These are phyloP conservation scores for Salvelinus fontinalis DNA, from an alignment of 2,113 vertebrate genomes.

Conservation along the genomic window DNA sequence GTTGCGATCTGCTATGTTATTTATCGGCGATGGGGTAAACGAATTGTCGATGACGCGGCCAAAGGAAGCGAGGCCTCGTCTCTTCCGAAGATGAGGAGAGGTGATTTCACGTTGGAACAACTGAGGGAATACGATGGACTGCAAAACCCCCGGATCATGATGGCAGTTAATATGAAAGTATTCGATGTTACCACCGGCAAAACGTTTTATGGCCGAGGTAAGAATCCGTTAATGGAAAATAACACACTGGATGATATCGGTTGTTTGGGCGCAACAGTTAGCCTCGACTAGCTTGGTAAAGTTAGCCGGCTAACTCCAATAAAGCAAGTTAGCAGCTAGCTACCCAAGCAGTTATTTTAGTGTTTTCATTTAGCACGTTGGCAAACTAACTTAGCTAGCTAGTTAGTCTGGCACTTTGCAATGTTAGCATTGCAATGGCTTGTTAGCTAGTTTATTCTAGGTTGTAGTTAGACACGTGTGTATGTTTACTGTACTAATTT, in stretches of 20 bases:
- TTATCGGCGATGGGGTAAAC: slow-evolving; percentile 85
- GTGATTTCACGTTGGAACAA: slow-evolving; percentile 94
- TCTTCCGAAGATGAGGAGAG: slow-evolving; percentile 94
- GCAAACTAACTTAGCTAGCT: not conserved
- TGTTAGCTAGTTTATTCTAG: too few species aligned
- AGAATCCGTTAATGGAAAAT: slow-evolving; percentile 28
- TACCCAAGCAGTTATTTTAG: too few species aligned
- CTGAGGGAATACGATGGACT: slow-evolving; percentile 91
- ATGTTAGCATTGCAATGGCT: too few species aligned
- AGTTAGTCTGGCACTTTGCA: not conserved
- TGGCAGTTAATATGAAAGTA: slow-evolving; percentile 96
- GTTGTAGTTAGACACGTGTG: too few species aligned
- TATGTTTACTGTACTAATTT: not conserved
- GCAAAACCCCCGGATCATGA: slow-evolving; percentile 87
- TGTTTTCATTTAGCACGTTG: too few species aligned
- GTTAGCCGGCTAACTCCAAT: not conserved
- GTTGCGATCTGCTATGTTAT: slow-evolving; percentile 78
- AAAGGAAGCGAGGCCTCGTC: slow-evolving; percentile 80
- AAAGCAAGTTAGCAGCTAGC: too few species aligned
- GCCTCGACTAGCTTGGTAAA: not conserved
- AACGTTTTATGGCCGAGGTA: slow-evolving; percentile 97
- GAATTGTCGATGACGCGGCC: slow-evolving; percentile 73
- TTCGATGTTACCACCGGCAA: slow-evolving; percentile 96
- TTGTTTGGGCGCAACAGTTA: slow-evolving; percentile 49
- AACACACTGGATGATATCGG: not conserved